phyloP scores from a whole-genome alignment of 2,888 invertebrate genomes.

The Aleiodes leptofemur region DNA sequence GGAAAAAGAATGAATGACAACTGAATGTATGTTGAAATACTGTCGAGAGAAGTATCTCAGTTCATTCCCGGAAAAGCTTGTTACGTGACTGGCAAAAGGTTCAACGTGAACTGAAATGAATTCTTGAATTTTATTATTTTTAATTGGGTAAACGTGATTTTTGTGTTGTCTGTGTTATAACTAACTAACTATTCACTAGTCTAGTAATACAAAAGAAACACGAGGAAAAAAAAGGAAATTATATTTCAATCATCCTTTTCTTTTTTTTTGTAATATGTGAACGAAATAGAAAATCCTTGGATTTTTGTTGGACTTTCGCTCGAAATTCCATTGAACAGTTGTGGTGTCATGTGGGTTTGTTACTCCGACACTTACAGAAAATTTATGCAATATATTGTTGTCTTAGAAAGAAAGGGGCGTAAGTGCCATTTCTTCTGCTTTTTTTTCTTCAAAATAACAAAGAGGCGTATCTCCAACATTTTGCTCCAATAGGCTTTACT shows the following conservation, averaged over 20 bases:
- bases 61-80: slow-evolving; percentile 26
- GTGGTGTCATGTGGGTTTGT: background rate
- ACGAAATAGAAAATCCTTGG: slow-evolving; percentile 25
- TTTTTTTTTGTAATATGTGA: background rate
- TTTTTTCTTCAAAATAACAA: too few species aligned
- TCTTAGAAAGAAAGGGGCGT: too few species aligned
- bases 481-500: too few species aligned
- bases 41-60: background rate
- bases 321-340: slow-evolving; percentile 24
- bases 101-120: slow-evolving; percentile 31
- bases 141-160: slow-evolving; percentile 4
- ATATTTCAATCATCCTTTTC: background rate
- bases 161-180: background rate
- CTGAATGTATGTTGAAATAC: slow-evolving; percentile 23
- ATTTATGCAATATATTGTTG: slow-evolving; percentile 10
- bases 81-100: slow-evolving; percentile 26
- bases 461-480: too few species aligned
- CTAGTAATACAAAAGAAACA: background rate
- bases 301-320: slow-evolving; percentile 29
- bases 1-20: slow-evolving; percentile 4
- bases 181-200: background rate
- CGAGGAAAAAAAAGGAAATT: background rate
- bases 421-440: too few species aligned
- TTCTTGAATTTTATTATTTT: slow-evolving; percentile 10
- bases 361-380: slow-evolving; percentile 10